Base-by-base conservation (phyloP, 2,888 invertebrate species). In the Prosapia bicincta region DNA sequence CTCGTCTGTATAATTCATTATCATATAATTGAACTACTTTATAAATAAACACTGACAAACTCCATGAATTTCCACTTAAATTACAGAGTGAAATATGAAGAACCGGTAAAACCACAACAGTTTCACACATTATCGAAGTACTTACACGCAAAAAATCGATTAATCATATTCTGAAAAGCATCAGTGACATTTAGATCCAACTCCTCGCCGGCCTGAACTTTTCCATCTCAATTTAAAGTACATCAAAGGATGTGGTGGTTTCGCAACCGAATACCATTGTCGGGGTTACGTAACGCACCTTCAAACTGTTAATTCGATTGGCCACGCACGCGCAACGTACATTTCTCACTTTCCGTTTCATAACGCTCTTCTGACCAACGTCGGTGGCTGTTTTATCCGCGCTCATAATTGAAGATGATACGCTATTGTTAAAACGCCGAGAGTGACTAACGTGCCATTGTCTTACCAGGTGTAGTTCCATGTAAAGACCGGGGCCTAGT, bases 281-380 rank as follows among this genome's bases (percentile, higher is more conserved):
- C 3, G 5, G 54, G 26, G 68, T 74, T 74, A 26, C 32, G 74
- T 24, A 74, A 74, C 26, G 69, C 20, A 54, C 69, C 74, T 69
- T 74, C 74, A 68, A 69, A 26, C 74, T 43, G 74, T 74, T 74
- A 74, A 74, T 74, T 68, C 69, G 74, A 74, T 74, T 54, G 25
- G 74, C 68, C 69, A 74, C 69, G 74, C 74, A 74, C 74, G 74
- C 69, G 69, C 69, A 54, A 38, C 43, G 68, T 3, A 38, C 74
- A 74, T 74, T 74, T 74, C 74, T 69, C 74, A 74, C 74, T 74
- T 68, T 74, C 74, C 7, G 74, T 74, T 74, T 74, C 74, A 69
- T 69, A 74, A 74, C 69, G 13, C 43, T 28, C n/a, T 7, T 24
- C 38, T 1, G 15, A 26, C 25, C 65, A 3, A 6, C 66, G 25